phyloP scores from a whole-genome alignment of 2,888 invertebrate species.

The Empis stercorea region DNA sequence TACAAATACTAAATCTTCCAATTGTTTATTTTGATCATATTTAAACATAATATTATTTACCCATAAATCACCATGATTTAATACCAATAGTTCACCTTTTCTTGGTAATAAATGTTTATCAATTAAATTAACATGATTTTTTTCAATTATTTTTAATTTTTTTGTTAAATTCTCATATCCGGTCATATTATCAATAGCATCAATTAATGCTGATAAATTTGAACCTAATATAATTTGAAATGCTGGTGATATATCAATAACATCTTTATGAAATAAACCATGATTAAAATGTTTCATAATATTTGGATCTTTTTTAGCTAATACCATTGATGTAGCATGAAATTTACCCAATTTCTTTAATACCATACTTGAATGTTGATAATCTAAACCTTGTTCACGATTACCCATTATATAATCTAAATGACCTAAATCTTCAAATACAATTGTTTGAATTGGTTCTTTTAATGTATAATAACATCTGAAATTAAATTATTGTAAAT shows the following conservation, averaged over 20 bases:
- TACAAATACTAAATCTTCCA: constrained; percentile 36
- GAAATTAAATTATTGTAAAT: constrained; percentile 2
- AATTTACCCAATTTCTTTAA: constrained; percentile 38
- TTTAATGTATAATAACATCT: constrained; percentile 24
- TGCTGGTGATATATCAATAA: not conserved
- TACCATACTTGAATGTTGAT: constrained; percentile 35
- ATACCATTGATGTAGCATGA: constrained; percentile 39
- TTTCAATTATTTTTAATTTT: constrained; percentile 24
- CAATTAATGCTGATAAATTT: not conserved
- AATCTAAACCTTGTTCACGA: constrained; percentile 38
- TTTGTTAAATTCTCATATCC: constrained; percentile 34
- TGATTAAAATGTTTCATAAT: not conserved
- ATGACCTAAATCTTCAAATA: constrained; percentile 27
- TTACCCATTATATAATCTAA: constrained; percentile 26
- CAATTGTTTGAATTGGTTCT: constrained; percentile 22
- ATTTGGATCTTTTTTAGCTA: constrained; percentile 31
- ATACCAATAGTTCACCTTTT: constrained; percentile 33
- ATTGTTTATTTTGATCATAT: constrained; percentile 23
- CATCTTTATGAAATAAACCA: not conserved
- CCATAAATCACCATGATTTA: constrained; percentile 43
- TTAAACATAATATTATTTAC: constrained; percentile 41
- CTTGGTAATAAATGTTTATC: constrained; percentile 5
- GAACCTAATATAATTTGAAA: not conserved
- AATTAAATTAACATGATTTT: constrained; percentile 1
- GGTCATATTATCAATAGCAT: constrained; percentile 26